These are phyloP conservation scores for Apolygus lucorum DNA, from an alignment of 1,140 invertebrate species.

Conservation along the genomic window DNA sequence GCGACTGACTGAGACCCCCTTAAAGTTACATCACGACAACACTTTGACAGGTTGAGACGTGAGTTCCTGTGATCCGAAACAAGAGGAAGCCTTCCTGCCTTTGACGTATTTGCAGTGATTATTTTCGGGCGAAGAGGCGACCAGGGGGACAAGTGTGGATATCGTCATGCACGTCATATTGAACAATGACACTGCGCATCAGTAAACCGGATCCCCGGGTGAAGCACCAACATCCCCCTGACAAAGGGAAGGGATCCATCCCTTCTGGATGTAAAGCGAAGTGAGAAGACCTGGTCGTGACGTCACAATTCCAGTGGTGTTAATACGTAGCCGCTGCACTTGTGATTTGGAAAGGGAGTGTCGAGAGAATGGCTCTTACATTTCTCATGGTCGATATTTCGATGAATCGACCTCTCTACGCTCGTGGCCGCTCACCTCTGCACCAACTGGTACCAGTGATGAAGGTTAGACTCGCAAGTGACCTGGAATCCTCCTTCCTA, in stretches of 20 bases:
- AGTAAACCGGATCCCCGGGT: no score
- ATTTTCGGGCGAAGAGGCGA: not conserved
- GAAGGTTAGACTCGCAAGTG: not conserved
- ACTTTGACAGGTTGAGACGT: no score
- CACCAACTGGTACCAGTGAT: not conserved
- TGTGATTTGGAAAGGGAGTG: not conserved
- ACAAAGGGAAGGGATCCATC: no score
- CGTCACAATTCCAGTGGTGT: not conserved
- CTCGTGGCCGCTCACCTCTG: not conserved
- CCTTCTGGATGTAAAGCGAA: not conserved
- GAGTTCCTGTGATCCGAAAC: no score
- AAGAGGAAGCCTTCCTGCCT: no score
- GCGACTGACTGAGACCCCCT: no score
- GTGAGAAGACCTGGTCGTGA: not conserved
- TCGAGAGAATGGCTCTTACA: not conserved
- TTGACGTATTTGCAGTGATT: not conserved
- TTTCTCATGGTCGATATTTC: not conserved
- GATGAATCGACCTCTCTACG: not conserved
- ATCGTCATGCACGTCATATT: no score
- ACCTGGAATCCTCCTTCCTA: not conserved
- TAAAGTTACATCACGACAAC: no score
- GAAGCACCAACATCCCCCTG: no score
- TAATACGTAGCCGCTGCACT: not conserved
- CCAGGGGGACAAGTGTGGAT: no score
- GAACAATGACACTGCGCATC: no score